Evolutionary conservation across 1,140 invertebrate species (phyloP), one percentile per base, ranked within the genome.

Genomic region (Coenobita brevimanus): DNA sequence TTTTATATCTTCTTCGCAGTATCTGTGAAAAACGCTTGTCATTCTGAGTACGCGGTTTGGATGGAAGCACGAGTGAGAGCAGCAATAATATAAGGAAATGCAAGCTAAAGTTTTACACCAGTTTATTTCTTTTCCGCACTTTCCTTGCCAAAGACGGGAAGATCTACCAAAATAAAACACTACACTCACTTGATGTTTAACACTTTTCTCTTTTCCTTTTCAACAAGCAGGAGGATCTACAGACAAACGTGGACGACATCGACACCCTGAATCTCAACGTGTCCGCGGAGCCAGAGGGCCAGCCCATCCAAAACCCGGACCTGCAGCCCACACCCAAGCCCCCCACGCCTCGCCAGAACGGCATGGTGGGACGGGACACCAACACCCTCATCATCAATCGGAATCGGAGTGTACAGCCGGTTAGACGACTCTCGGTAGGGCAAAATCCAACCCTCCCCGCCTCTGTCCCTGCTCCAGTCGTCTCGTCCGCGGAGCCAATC

Each of bases 241-340:
- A 82, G 46, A 82, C 80, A 13, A 69, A 50, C 30, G 62, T 82
- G 38, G 80, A 82, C 41, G 62, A 71, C 80, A 38, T 62, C 3
- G 80, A 82, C 38, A n/a, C 36, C 0, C 41, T 36, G 10, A 67
- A 38, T 36, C 36, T 81, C 21, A 54, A 60, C 0, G 21, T 81
- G n/a, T n/a, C 79, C 24, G 67, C 36, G 13, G 62, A n/a, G 1
- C 4, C 64, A 1, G 15, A 17, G 0, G 41, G 50, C 46, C 6
- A 50, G 46, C 30, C 17, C 69, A 73, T 38, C 69, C 24, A 17
- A 6, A 36, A 73, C 3, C 30, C 69, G 2, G 17, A 2, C 69
- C 30, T 38, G n/a, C 30, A 30, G 2, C 73, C n/a, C 73, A 76
- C 41, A 24, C 2, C 73, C 33, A 17, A 24, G 38, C 8, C 36